Conservation (phyloP, 1,140 invertebrate genomes). For the Trichonephila clavipes region DNA sequence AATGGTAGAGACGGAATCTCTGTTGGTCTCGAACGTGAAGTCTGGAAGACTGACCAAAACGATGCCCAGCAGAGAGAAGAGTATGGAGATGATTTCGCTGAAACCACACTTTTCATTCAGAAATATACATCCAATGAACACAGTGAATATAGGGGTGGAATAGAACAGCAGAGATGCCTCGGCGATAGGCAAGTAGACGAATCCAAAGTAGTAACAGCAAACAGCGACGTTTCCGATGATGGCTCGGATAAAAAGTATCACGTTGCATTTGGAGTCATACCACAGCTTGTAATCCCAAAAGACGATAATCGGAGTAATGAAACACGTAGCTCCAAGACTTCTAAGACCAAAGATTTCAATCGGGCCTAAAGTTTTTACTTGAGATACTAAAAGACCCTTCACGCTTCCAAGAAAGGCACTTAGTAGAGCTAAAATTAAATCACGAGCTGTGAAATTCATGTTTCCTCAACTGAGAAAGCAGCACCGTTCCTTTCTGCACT, state of each 20-base stretch:
- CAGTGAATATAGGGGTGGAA: constrained; percentile 61
- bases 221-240: constrained; percentile 64
- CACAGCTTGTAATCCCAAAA: constrained; percentile 12
- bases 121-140: constrained; percentile 60
- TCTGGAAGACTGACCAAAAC: constrained; percentile 34
- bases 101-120: constrained; percentile 59
- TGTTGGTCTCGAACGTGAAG: not conserved
- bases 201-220: constrained; percentile 64
- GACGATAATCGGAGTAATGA: constrained; percentile 50
- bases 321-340: constrained; percentile 36
- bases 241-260: constrained; percentile 24
- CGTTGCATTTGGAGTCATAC: constrained; percentile 22
- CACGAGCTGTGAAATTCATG: constrained; percentile 41
- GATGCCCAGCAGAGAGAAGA: constrained; percentile 27
- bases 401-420: constrained; percentile 69
- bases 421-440: constrained; percentile 52
- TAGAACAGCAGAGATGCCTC: constrained; percentile 71
- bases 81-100: not conserved
- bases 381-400: constrained; percentile 51
- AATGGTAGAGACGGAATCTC: not conserved
- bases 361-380: constrained; percentile 53
- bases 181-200: constrained; percentile 54
- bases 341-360: constrained; percentile 67
- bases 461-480: not conserved
- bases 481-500: no score